Percentiles rank a stretch among this genome's conserved stretches.
Evolutionary conservation across 2,113 vertebrate species (phyloP).

Genomic region (Cryptotis parvus): DNA sequence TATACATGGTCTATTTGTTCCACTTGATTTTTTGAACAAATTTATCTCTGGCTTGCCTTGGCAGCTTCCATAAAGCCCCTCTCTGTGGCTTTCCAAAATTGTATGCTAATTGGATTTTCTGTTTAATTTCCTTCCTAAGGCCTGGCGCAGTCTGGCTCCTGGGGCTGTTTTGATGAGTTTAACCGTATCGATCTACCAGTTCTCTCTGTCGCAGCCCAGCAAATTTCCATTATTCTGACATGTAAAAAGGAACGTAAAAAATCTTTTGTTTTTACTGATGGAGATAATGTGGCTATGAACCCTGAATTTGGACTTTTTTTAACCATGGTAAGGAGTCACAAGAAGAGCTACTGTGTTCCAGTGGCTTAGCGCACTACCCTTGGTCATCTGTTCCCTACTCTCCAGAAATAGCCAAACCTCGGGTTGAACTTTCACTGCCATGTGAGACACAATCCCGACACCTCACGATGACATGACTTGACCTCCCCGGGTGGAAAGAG

Average conservation of each 20-base stretch:
- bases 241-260: slow-evolving; percentile 95
- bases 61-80: slow-evolving; percentile 38
- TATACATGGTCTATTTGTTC: slow-evolving; percentile 5
- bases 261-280: slow-evolving; percentile 96
- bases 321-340: slow-evolving; percentile 92
- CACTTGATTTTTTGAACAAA: slow-evolving; percentile 53
- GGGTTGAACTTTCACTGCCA: neutral
- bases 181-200: slow-evolving; percentile 98
- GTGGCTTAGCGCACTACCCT: neutral
- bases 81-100: slow-evolving; percentile 40
- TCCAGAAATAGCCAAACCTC: neutral
- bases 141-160: slow-evolving; percentile 97
- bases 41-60: slow-evolving; percentile 37
- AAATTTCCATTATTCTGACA: slow-evolving; percentile 95
- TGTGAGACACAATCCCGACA: neutral
- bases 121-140: slow-evolving; percentile 87
- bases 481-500: neutral
- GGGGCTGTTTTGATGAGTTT: slow-evolving; percentile 99
- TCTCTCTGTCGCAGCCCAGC: slow-evolving; percentile 97
- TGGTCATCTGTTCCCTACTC: neutral
- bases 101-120: slow-evolving; percentile 65
- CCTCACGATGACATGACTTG: neutral
- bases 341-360: neutral
- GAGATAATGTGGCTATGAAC: slow-evolving; percentile 96
- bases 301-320: slow-evolving; percentile 98